Evolutionary conservation across 2,113 vertebrate species (phyloP).

Genomic region (Typhlomys cinereus): DNA sequence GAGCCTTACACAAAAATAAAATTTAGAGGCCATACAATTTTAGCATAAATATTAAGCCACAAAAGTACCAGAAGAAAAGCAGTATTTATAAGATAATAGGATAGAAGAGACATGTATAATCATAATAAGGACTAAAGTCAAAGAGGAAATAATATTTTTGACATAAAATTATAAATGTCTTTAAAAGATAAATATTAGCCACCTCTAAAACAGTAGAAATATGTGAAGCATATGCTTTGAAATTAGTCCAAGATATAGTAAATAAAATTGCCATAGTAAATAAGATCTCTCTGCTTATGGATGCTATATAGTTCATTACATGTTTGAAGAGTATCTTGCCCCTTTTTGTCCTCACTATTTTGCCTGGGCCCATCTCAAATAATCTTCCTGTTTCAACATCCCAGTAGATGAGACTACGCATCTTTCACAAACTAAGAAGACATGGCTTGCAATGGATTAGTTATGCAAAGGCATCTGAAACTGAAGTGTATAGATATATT

Average conservation of each 20-base stretch:
- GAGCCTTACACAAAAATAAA: too few relatives aligned
- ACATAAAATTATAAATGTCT: too few relatives aligned
- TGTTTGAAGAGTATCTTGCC: neutral
- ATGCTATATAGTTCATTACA: neutral
- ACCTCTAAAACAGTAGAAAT: slow-evolving; percentile 13
- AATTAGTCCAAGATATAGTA: neutral
- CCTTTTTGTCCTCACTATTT: too few relatives aligned
- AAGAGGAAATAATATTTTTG: too few relatives aligned
- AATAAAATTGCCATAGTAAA: neutral
- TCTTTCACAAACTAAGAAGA: slow-evolving; percentile 50
- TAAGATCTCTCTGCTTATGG: neutral
- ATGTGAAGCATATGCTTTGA: slow-evolving; percentile 20
- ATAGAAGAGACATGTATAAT: too few relatives aligned
- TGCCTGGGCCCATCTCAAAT: neutral
- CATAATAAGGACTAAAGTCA: too few relatives aligned
- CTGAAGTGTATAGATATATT: neutral
- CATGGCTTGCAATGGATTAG: neutral
- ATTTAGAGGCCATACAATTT: too few relatives aligned
- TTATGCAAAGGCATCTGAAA: neutral
- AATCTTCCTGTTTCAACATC: neutral
- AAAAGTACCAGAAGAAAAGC: too few relatives aligned
- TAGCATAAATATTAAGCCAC: too few relatives aligned
- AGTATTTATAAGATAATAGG: too few relatives aligned
- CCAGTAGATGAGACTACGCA: neutral
- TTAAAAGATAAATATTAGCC: too few relatives aligned